Conservation (phyloP, 2,113 vertebrate genomes). For the Labeo catla region DNA sequence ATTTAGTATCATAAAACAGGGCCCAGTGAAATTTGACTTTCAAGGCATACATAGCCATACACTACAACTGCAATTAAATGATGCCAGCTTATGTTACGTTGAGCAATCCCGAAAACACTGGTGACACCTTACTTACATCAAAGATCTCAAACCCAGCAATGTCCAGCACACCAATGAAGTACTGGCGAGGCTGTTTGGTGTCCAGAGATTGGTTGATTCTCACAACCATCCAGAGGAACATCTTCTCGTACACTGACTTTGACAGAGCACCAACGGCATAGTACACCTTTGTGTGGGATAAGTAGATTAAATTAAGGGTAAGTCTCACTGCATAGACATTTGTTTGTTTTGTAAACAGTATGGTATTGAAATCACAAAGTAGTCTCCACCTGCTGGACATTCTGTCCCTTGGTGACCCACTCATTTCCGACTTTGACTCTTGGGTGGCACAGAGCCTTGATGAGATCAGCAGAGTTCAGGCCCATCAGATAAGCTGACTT, state of each 20-base stretch:
- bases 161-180: conserved; percentile 90
- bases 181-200: conserved; percentile 84
- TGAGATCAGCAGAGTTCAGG: conserved; percentile 58
- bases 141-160: conserved; percentile 84
- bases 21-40: neutral
- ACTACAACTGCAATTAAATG: too few relatives aligned
- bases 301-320: conserved; percentile 32
- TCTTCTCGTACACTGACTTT: conserved; percentile 88
- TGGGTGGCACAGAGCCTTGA: conserved; percentile 54
- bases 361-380: neutral
- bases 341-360: neutral
- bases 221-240: conserved; percentile 86
- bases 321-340: too few relatives aligned
- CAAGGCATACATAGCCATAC: neutral
- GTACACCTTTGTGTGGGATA: conserved; percentile 63
- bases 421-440: conserved; percentile 61
- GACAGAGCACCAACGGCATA: conserved; percentile 81
- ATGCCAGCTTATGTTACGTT: neutral
- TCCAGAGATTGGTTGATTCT: conserved; percentile 83
- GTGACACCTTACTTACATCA: conserved; percentile 69
- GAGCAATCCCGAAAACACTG: neutral
- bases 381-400: conserved; percentile 52
- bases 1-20: neutral
- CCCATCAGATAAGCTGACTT: conserved; percentile 51
- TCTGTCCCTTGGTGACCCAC: conserved; percentile 59